These are phyloP conservation scores for Phymatocera aterrima DNA, from an alignment of 2,888 invertebrate species.

Conservation along the genomic window DNA sequence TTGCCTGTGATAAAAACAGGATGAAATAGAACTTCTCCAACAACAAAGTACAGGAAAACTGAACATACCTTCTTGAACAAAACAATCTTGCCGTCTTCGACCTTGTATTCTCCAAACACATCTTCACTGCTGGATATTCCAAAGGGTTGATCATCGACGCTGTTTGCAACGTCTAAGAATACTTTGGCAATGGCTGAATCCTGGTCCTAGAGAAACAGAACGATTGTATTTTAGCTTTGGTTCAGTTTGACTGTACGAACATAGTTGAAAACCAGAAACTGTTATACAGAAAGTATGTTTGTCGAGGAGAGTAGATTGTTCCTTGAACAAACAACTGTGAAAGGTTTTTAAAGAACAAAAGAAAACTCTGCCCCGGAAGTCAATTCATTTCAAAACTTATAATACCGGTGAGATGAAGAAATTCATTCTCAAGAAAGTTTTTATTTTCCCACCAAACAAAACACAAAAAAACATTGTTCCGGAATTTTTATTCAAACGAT, in stretches of 20 bases:
- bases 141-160: slow-evolving; percentile 92
- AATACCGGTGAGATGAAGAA: not conserved
- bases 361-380: too few relatives aligned
- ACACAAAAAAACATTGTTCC: not conserved
- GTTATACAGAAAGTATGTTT: not conserved
- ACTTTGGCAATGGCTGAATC: slow-evolving; percentile 88
- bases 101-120: slow-evolving; percentile 87
- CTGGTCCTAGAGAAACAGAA: slow-evolving; percentile 77
- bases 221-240: not conserved
- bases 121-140: slow-evolving; percentile 89
- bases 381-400: not conserved
- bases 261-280: not conserved
- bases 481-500: not conserved
- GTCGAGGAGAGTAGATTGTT: not conserved
- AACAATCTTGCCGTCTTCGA: slow-evolving; percentile 86
- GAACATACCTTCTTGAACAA: slow-evolving; percentile 93
- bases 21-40: not conserved
- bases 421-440: not conserved
- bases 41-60: slow-evolving; percentile 17
- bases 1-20: not conserved
- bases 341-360: not conserved
- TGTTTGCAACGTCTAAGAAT: slow-evolving; percentile 88
- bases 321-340: not conserved
- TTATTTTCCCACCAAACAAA: not conserved
- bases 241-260: not conserved